Percentiles rank a stretch among this genome's conserved stretches.
phyloP scores from a whole-genome alignment of 2,888 invertebrate species.

The Eristalinus sepulchralis region DNA sequence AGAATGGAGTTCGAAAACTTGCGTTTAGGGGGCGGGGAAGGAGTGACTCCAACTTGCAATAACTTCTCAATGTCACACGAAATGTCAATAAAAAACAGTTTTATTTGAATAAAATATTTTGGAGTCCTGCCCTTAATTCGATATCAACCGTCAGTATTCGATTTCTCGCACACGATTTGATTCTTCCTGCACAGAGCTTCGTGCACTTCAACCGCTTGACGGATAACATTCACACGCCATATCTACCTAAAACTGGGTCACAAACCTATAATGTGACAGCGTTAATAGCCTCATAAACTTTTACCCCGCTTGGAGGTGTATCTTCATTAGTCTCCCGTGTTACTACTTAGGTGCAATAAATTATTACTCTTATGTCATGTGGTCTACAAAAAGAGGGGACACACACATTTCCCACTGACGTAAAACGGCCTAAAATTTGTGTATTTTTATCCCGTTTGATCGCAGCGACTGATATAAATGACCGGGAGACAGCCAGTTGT shows the following conservation, averaged over 20 bases:
- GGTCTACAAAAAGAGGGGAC: background rate
- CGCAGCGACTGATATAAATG: background rate
- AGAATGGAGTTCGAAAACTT: no score
- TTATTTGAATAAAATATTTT: background rate
- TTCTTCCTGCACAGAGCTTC: background rate
- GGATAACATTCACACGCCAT: background rate
- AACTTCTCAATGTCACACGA: background rate
- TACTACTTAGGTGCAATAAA: background rate
- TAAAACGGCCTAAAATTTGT: background rate
- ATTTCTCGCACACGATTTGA: no score
- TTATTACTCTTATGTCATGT: background rate
- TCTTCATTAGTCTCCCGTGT: background rate
- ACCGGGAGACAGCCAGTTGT: background rate
- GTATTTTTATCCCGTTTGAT: background rate
- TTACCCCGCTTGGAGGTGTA: background rate
- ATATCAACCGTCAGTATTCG: background rate
- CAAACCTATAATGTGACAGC: background rate
- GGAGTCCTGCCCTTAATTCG: background rate
- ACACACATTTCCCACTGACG: background rate
- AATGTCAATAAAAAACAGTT: background rate
- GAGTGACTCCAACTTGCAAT: no score
- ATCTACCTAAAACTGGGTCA: background rate
- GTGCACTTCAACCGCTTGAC: background rate
- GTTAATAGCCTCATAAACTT: background rate
- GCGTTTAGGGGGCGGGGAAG: no score